Evolutionary conservation across 2,113 vertebrate species (phyloP).

Genomic region (Ameiurus melas): DNA sequence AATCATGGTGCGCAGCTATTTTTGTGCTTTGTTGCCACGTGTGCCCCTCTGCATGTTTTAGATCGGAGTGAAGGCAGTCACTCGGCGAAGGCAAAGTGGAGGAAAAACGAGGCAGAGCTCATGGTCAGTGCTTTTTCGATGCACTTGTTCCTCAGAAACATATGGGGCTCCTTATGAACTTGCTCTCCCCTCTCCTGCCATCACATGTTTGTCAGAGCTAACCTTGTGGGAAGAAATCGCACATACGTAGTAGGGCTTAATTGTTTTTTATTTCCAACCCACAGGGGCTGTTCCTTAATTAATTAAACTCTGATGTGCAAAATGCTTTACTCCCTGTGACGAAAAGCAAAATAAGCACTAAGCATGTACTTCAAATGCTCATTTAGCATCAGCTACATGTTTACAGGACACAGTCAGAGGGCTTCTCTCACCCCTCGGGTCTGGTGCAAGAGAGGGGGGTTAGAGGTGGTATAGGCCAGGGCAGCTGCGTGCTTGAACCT

Average conservation of each 20-base stretch:
- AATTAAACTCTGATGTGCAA: slow-evolving; percentile 27
- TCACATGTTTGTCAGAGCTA: slow-evolving; percentile 33
- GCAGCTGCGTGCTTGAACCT: slow-evolving; percentile 75
- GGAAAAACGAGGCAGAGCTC: slow-evolving; percentile 27
- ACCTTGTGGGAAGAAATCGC: not conserved
- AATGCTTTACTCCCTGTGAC: slow-evolving; percentile 32
- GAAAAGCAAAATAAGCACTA: slow-evolving; percentile 9
- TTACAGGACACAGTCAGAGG: slow-evolving; percentile 42
- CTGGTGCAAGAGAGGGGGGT: slow-evolving; percentile 46
- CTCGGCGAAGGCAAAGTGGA: slow-evolving; percentile 51
- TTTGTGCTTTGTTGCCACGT: slow-evolving; percentile 59
- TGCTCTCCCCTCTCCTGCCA: not conserved
- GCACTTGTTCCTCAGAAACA: slow-evolving; percentile 59
- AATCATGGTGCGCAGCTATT: slow-evolving; percentile 62
- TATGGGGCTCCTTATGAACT: slow-evolving; percentile 57
- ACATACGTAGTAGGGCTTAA: slow-evolving; percentile 5
- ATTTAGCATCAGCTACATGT: slow-evolving; percentile 42
- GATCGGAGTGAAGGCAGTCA: slow-evolving; percentile 63
- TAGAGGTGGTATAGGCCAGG: slow-evolving; percentile 61
- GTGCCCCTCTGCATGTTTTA: slow-evolving; percentile 59
- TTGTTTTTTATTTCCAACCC: slow-evolving; percentile 35
- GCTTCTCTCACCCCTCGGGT: slow-evolving; percentile 14
- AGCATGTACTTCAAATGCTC: slow-evolving; percentile 17
- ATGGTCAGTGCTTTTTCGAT: slow-evolving; percentile 60
- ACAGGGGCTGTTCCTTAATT: slow-evolving; percentile 36